These are phyloP conservation scores for Pampusana beccarii DNA, from an alignment of 2,113 vertebrate species.

Conservation along the genomic window DNA sequence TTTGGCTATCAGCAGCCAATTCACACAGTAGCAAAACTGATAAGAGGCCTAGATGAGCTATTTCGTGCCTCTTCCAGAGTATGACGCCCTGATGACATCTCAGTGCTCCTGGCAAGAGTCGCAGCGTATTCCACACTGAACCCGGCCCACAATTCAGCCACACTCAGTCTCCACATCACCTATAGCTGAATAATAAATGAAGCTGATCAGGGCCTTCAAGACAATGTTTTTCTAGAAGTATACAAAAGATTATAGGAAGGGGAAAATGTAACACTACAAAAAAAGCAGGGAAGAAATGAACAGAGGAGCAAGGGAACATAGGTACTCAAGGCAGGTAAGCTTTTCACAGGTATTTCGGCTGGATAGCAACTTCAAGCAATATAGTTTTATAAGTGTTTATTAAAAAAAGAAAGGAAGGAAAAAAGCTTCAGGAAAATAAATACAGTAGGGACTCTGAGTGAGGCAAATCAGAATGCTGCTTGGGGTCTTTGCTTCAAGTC, in stretches of 20 bases:
- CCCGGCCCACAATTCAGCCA: background rate
- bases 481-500: slow-evolving; percentile 66
- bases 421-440: slow-evolving; percentile 71
- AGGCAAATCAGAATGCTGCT: slow-evolving; percentile 70
- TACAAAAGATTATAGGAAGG: background rate
- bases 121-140: background rate
- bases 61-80: background rate
- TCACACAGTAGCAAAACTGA: background rate
- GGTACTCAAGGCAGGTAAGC: slow-evolving; percentile 47
- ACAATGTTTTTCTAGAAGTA: background rate
- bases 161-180: background rate
- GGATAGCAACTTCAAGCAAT: slow-evolving; percentile 59
- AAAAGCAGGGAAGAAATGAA: slow-evolving; percentile 9
- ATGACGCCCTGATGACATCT: background rate
- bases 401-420: slow-evolving; percentile 65
- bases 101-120: background rate
- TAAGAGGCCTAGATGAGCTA: background rate
- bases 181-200: background rate
- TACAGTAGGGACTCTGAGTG: slow-evolving; percentile 62
- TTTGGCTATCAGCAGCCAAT: background rate
- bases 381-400: slow-evolving; percentile 70
- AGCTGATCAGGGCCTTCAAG: background rate
- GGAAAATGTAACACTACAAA: background rate
- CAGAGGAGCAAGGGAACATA: slow-evolving; percentile 21
- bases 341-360: slow-evolving; percentile 30